These are phyloP conservation scores for Myotis planiceps DNA, from an alignment of 2,797 vertebrate genomes.

Conservation along the genomic window DNA sequence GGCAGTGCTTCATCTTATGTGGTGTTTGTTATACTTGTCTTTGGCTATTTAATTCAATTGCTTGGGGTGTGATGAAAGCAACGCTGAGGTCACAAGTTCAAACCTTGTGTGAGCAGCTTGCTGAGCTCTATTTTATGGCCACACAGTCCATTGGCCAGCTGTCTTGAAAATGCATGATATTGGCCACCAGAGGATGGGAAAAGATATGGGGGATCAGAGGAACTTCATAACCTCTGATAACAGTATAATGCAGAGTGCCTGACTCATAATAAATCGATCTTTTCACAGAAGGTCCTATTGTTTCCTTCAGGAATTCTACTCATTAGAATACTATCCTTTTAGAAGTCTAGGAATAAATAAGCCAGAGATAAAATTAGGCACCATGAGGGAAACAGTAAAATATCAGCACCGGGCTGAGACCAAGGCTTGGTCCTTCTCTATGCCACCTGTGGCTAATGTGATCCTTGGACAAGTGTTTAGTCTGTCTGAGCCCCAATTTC, in stretches of 20 bases:
- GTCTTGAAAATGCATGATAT: conserved; percentile 54
- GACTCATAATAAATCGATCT: conserved; percentile 5
- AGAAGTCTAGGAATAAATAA: conserved; percentile 6
- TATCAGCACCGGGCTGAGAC: neutral
- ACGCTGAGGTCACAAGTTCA: conserved; percentile 69
- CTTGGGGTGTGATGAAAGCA: conserved; percentile 38
- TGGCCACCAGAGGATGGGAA: conserved; percentile 53
- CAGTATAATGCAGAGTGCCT: neutral
- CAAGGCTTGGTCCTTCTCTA: neutral
- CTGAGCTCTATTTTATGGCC: conserved; percentile 56
- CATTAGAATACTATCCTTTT: neutral
- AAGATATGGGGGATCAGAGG: neutral
- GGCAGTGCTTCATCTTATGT: conserved; percentile 39
- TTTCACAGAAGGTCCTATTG: neutral
- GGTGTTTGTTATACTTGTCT: conserved; percentile 44
- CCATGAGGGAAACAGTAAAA: neutral
- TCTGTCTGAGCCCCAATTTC: neutral
- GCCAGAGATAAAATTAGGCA: neutral
- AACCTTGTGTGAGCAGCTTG: conserved; percentile 53
- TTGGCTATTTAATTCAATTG: conserved; percentile 58
- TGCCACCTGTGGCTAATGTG: neutral
- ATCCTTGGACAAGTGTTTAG: neutral
- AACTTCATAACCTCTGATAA: neutral
- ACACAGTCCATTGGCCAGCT: conserved; percentile 57
- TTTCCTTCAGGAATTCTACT: neutral